Base-by-base conservation (phyloP, 2,888 invertebrate species). In the Helleia helle region DNA sequence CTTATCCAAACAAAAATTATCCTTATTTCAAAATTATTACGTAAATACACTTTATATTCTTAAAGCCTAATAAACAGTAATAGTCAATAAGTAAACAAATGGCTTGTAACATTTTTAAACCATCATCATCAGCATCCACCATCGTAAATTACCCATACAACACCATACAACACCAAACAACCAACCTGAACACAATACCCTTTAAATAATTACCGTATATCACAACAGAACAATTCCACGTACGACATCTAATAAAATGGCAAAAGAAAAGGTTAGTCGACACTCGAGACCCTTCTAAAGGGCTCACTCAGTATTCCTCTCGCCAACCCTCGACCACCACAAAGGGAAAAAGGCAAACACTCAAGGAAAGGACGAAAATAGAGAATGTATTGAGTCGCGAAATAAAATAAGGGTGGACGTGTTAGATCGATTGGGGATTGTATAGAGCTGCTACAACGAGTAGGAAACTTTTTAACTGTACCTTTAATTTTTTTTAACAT, bases 381-480 rank as follows among this genome's bases (percentile, higher is more conserved):
- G 73, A 71, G 79, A 77, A 71, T 63, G 81, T 79, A 84, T 83
- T 81, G 81, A 83, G 81, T 81, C 79, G 74, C 74, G 70, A 74
- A 79, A 79, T 75, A 80, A 79, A 81, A 80, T 79, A 73, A 73
- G 77, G 81, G 72, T 59, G 51, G 61, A 67, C 61, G 64, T 62
- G 64, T 67, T 58, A 64, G 66, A 62, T n/a, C n/a, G 62, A 63
- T 65, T 47, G 38, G 42, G 42, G 62, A 43, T 12, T 52, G 1
- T 55, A 52, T 48, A 51, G 72, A 73, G 79, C 3, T 60, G 74
- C 28, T 59, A 37, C 17, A 44, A 55, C 52, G 28, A 22, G 6
- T 6, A 2, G 8, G n/a, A n/a, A n/a, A n/a, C n/a, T n/a, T n/a
- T n/a, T n/a, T n/a, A n/a, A n/a, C n/a, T n/a, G n/a, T n/a, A n/a